Percentiles rank a stretch among this genome's conserved stretches.
Conservation (phyloP, 2,113 vertebrate genomes). For the Chascanopsetta lugubris region DNA sequence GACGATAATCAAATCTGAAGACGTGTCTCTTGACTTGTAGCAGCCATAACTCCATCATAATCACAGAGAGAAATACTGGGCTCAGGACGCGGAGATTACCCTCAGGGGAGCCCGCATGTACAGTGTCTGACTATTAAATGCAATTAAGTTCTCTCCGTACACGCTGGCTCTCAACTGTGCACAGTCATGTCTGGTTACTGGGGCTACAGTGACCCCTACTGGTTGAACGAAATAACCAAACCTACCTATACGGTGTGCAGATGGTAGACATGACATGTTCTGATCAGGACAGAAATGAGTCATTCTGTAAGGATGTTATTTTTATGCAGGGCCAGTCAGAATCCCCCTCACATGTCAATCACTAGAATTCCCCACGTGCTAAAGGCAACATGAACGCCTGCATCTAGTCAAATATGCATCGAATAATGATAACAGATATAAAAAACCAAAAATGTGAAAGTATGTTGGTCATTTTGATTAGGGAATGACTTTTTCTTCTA, state of each 20-base stretch:
- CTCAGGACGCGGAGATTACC: constrained; percentile 28
- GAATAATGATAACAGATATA: constrained; percentile 19
- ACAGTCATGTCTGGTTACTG: constrained; percentile 22
- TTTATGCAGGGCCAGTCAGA: constrained; percentile 14
- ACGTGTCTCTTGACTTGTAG: constrained; percentile 6
- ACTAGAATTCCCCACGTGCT: constrained; percentile 18
- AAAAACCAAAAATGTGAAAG: constrained; percentile 5
- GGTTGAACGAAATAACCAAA: constrained; percentile 24
- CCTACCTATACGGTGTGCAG: neutral
- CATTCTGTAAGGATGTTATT: constrained; percentile 11
- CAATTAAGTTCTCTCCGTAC: constrained; percentile 42
- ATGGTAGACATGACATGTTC: neutral
- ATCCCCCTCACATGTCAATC: constrained; percentile 30
- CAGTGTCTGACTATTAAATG: constrained; percentile 24
- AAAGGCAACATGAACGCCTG: neutral
- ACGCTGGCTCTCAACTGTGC: neutral
- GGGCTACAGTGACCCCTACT: constrained; percentile 70
- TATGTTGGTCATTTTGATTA: constrained; percentile 3
- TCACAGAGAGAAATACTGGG: constrained; percentile 8
- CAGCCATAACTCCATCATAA: neutral
- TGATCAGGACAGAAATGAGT: constrained; percentile 22
- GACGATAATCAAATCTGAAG: constrained; percentile 18
- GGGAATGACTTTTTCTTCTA: neutral
- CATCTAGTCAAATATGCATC: constrained; percentile 34
- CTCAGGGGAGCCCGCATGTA: constrained; percentile 21